Evolutionary conservation across 1,140 invertebrate species (phyloP), one percentile per base, ranked within the genome.

Genomic region (Panulirus ornatus): DNA sequence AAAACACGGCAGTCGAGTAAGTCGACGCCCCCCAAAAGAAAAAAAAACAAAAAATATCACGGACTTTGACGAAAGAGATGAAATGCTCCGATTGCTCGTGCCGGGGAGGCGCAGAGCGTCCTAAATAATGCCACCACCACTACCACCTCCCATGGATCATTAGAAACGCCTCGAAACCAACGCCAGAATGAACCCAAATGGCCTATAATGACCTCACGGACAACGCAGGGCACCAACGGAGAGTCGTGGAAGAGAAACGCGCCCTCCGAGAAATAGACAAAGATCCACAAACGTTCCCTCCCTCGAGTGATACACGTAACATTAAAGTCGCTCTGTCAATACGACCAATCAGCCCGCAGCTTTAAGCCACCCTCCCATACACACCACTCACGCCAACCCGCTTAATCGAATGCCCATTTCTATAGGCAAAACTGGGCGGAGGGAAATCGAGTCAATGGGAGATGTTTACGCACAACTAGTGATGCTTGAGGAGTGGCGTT

Each of bases 301-400:
- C n/a, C 44, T 16, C 82, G 38, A 76, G 51, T 73, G 78, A 71
- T 27, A 36, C 40, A 70, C 76, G 58, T 71, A 58, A 82, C 78
- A 40, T 82, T 88, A 88, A 88, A 88, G 87, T n/a, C 66, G 78
- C 38, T 34, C 58, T 88, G 87, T 88, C 87, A 88, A 88, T 88
- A 88, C 58, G 76, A 81, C 87, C 87, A 88, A 83, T 83, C 87
- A 88, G 78, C 87, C 34, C 44, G 19, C 87, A 88, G 76, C 87
- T 88, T 88, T 88, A 88, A 54, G 87, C 40, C 22, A 30, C 87
- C 78, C 78, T 82, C 44, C 87, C 76, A 78, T 88, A 88, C 87
- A 63, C 87, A 83, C 76, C 16, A 73, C 54, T 73, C 44, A 82
- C 87, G 71, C 34, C 78, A 79, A 58, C 76, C 78, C 87, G 87